Base-by-base conservation (phyloP, 2,797 vertebrate genomes). In the Amazona finschi region DNA sequence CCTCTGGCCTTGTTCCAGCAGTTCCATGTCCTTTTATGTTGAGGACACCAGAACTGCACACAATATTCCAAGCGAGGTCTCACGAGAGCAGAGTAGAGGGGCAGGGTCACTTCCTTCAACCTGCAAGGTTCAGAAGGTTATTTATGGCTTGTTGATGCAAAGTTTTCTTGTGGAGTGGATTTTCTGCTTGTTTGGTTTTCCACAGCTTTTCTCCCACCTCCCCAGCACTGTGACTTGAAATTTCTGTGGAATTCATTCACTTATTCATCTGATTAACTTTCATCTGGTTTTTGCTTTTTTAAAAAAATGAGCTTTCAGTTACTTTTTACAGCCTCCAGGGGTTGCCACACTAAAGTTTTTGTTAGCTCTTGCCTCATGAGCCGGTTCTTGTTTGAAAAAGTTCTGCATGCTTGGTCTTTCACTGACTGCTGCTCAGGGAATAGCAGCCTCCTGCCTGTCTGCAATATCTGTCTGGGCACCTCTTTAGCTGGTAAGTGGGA, bases 171-270 rank as follows among this genome's bases (percentile, higher is more conserved):
- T n/a, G 19, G 17, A 4, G 11, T 62, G 28, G 12, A 8, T 57
- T 76, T 49, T 61, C 18, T 64, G 7, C 14, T 65, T 65, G 7
- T 16, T 85, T n/a, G 4, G 4, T 50, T 75, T 65, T 44, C 30
- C 9, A 53, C 22, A 53, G 9, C 7, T 73, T 69, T 86, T 74
- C 36, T 78, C 7, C 21, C 2, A 13, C 8, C 5, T 41, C 7
- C 9, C 6, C 4, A 2, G 12, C 15, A 52, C 20, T 1, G 1
- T 4, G 43, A 2, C 5, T 21, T 47, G 31, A 81, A 52, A 9
- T 47, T 69, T 73, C 44, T 52, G 12, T 73, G 58, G 28, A 87
- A 64, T 7, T 64, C 2, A 1, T 58, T 67, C 20, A 57, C 7
- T 76, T 88, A 20, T 27, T 55, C 2, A 5, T 55, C 19, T 57